Conservation (phyloP, 2,888 invertebrate species). For the Syritta pipiens region DNA sequence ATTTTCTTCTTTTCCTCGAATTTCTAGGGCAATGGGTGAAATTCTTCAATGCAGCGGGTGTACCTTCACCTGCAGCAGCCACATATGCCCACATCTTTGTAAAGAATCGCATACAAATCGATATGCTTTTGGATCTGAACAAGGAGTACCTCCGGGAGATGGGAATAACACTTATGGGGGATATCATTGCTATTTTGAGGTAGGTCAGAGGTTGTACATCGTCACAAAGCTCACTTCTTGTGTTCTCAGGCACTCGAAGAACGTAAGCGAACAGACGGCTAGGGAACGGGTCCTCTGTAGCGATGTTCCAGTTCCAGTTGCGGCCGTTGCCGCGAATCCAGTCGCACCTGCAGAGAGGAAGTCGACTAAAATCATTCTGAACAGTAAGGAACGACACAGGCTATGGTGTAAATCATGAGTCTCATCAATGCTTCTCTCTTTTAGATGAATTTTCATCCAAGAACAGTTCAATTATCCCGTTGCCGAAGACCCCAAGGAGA, state of each 20-base stretch:
- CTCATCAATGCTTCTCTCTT: not conserved
- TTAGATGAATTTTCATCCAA: slow-evolving; percentile 20
- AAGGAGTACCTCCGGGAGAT: slow-evolving; percentile 93
- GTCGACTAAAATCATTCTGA: slow-evolving; percentile 69
- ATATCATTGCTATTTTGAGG: slow-evolving; percentile 86
- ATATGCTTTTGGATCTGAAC: slow-evolving; percentile 92
- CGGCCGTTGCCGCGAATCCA: slow-evolving; percentile 79
- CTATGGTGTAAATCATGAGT: not conserved
- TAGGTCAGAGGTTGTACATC: slow-evolving; percentile 74
- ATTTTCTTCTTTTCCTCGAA: slow-evolving; percentile 7
- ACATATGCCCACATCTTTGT: slow-evolving; percentile 92
- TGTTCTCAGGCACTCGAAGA: slow-evolving; percentile 81
- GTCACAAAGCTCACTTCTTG: no score
- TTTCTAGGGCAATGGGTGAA: slow-evolving; percentile 84
- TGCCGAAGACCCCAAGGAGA: slow-evolving; percentile 75
- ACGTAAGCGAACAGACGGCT: slow-evolving; percentile 82
- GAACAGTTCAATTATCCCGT: slow-evolving; percentile 68
- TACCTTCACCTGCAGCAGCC: slow-evolving; percentile 87
- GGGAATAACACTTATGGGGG: slow-evolving; percentile 89
- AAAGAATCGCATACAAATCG: slow-evolving; percentile 91
- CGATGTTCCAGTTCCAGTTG: slow-evolving; percentile 80
- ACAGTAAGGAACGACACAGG: slow-evolving; percentile 22
- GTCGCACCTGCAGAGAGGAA: slow-evolving; percentile 56
- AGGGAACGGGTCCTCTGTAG: slow-evolving; percentile 81
- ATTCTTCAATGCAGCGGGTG: slow-evolving; percentile 92